Base-by-base conservation (phyloP, 1,140 invertebrate genomes). In the Zophobas atratus region DNA sequence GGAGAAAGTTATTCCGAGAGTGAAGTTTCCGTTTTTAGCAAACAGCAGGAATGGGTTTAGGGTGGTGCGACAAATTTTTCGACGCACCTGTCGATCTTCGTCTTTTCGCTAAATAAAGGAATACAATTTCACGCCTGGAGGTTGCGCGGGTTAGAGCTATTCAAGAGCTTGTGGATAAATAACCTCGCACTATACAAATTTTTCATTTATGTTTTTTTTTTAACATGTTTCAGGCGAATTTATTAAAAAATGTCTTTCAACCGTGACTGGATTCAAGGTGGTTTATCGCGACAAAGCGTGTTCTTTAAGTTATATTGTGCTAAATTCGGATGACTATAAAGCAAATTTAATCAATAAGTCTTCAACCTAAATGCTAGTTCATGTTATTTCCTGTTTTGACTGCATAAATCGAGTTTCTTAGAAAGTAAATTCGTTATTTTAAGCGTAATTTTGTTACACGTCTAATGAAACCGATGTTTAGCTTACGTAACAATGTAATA, bases 111-210 rank as follows among this genome's bases (percentile, higher is more conserved):
- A 35, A 20, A 20, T 20, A 46, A 46, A 46, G 35, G 60, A 43
- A 67, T 43, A 67, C 60, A 67, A 43, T 67, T 67, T 67, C 60
- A 67, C 60, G 39, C 60, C 60, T 43, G 60, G 20, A 67, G 60
- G 60, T 67, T 39, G 60, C 39, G 43, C 38, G 43, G 43, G 60
- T 67, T 43, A 67, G 43, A 41, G 32, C 38, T 43, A 67, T n/a
- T 32, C 60, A 67, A 67, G 8, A 43, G 35, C 38, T 43, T 43
- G 38, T 32, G 39, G 60, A 67, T 67, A 67, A 67, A 67, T 43
- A 67, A 67, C 60, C 60, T 67, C 36, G 35, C 53, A 55, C 53
- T n/a, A 60, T 6, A n/a, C 56, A 3, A 36, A 60, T 39, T 60
- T 60, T 60, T 60, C 8, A n/a, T 8, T 35, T 6, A 53, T 53